A percentile compares a stretch with the other conserved stretches of the same genome.
phyloP scores from a whole-genome alignment of 2,888 invertebrate genomes.

The Mellilla xanthometata region DNA sequence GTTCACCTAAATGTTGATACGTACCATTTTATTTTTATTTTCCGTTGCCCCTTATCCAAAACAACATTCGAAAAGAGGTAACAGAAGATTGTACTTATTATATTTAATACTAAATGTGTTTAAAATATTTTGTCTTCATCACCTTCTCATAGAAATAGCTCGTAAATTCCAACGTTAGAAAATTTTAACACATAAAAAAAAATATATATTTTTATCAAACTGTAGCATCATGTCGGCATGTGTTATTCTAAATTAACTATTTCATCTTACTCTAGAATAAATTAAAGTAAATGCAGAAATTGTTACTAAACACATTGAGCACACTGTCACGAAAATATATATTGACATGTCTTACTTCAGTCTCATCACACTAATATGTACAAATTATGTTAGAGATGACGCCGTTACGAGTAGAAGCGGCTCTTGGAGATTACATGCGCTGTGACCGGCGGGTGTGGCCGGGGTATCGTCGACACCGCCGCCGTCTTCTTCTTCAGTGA shows the following conservation, averaged over 20 bases:
- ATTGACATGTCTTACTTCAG: constrained; percentile 76
- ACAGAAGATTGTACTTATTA: constrained; percentile 77
- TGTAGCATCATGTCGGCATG: constrained; percentile 44
- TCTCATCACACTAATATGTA: constrained; percentile 82
- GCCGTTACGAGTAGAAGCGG: constrained; percentile 86
- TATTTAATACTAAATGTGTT: constrained; percentile 65
- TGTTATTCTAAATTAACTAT: constrained; percentile 34
- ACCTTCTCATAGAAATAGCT: constrained; percentile 30
- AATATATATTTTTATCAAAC: constrained; percentile 40
- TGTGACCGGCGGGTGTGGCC: constrained; percentile 64
- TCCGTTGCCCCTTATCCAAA: constrained; percentile 77
- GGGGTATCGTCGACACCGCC: constrained; percentile 69
- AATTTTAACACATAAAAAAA: constrained; percentile 43
- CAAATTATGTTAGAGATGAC: constrained; percentile 67
- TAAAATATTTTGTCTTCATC: constrained; percentile 48
- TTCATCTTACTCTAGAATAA: constrained; percentile 38
- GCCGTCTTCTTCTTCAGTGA: constrained; percentile 80
- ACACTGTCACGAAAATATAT: constrained; percentile 64
- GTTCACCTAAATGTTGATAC: constrained; percentile 70
- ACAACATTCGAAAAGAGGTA: constrained; percentile 70
- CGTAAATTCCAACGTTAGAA: constrained; percentile 30
- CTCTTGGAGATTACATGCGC: constrained; percentile 82
- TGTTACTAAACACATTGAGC: constrained; percentile 51
- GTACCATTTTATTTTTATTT: constrained; percentile 62
- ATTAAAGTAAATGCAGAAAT: constrained; percentile 34